Evolutionary conservation across 2,888 invertebrate genomes (phyloP).

Genomic region (Eupithecia centaureata): DNA sequence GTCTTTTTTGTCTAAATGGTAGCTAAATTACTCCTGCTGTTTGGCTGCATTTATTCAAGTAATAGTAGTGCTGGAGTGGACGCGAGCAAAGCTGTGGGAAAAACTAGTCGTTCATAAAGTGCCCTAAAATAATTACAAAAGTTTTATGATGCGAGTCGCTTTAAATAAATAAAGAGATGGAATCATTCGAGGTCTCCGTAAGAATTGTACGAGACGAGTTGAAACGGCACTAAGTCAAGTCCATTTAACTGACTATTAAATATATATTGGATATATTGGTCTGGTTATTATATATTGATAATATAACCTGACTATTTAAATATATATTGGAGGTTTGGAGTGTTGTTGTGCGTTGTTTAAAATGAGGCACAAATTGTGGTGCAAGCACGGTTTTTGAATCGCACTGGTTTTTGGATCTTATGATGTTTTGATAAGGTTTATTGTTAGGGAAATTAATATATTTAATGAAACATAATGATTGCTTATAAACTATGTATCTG

Average conservation of each 20-base stretch:
- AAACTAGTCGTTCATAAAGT: not conserved
- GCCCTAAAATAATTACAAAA: not conserved
- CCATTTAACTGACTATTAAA: not conserved
- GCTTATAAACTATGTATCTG: conserved; percentile 1
- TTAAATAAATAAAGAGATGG: not conserved
- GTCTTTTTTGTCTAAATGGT: not conserved
- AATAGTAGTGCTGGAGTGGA: not conserved
- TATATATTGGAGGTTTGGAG: conserved; percentile 14
- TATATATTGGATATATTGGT: too few species aligned
- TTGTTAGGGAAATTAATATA: conserved; percentile 23
- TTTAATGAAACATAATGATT: not conserved
- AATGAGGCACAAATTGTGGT: conserved; percentile 29
- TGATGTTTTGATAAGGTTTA: conserved; percentile 30
- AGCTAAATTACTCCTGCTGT: not conserved
- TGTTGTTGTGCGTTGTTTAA: conserved; percentile 30
- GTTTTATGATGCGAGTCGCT: not conserved
- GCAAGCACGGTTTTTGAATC: conserved; percentile 25
- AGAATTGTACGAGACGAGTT: not conserved
- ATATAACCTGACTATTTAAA: not conserved
- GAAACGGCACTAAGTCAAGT: not conserved
- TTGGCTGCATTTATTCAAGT: not conserved
- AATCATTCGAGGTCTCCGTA: not conserved
- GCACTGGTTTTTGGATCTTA: conserved; percentile 32
- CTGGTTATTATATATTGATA: too few species aligned
- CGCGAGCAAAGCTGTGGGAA: not conserved